Base-by-base conservation (phyloP, 2,888 invertebrate genomes). In the Drosophila ochracea region DNA sequence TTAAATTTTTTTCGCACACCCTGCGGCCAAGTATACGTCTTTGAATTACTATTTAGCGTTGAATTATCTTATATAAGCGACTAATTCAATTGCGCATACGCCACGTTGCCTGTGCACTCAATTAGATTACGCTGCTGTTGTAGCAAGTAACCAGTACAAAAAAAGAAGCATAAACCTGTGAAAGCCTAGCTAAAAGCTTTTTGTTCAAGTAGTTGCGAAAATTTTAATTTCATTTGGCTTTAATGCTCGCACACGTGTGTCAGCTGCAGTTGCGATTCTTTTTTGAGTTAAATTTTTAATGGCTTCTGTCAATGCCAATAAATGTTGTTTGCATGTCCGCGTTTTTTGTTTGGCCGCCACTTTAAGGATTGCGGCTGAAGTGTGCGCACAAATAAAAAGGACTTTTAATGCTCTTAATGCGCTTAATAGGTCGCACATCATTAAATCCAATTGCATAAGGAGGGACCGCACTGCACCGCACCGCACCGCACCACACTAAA, bases 361-460 rank as follows among this genome's bases (percentile, higher is more conserved):
- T 69, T 43, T 78, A 71, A 75, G 50, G 72, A 65, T 70, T 73
- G 73, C 39, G 71, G 62, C 68, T 54, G 53, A 61, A 71, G 55
- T 49, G 53, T 31, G 57, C 31, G 31, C 41, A 61, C 49, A 68
- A 69, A 74, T 57, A 82, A 41, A 66, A 80, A 55, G 28, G 31
- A 54, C 49, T 72, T 61, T 67, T 77, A 76, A 76, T 67, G 74
- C 85, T 62, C 62, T 86, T 80, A 90, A 87, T 80, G 73, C 76
- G 76, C 78, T 90, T 87, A 89, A 87, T 89, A 90, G 87, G 84
- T 89, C 73, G 82, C 80, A 82, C 84, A 76, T 89, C 90, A 90
- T 87, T 87, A 89, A 87, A 77, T 90, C 80, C 78, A 74, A 82
- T 82, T 83, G 82, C 78, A 84, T 59, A 61, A 76, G 80, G 69